A percentile compares a stretch with the other conserved stretches of the same genome.
These are phyloP conservation scores for Plodia interpunctella DNA, from an alignment of 1,140 invertebrate genomes.

Conservation along the genomic window DNA sequence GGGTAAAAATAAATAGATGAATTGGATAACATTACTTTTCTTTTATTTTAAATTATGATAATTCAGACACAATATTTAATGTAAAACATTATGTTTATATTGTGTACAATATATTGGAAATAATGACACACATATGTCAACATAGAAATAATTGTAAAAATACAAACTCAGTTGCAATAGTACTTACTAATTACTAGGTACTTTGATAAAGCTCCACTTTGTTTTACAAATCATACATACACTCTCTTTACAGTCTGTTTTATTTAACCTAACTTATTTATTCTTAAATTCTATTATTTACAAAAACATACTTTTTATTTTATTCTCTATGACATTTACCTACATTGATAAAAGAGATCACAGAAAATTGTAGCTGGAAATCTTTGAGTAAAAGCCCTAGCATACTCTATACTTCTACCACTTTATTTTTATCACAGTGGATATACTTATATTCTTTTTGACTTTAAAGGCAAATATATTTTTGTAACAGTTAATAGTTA, in stretches of 20 bases:
- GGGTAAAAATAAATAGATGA: constrained; percentile 16
- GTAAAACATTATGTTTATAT: constrained; percentile 52
- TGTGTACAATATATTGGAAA: constrained; percentile 67
- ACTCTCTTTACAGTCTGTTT: constrained; percentile 69
- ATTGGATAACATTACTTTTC: constrained; percentile 53
- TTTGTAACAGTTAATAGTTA: constrained; percentile 26
- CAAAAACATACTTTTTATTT: constrained; percentile 50
- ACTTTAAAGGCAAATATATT: constrained; percentile 53
- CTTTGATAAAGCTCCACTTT: constrained; percentile 76
- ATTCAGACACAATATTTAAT: constrained; percentile 61
- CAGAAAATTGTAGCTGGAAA: constrained; percentile 79
- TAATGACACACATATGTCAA: constrained; percentile 45
- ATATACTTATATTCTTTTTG: constrained; percentile 33
- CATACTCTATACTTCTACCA: constrained; percentile 70
- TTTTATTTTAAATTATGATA: constrained; percentile 70
- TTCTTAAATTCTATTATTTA: constrained; percentile 57
- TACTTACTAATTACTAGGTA: constrained; percentile 70
- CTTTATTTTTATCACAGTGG: constrained; percentile 73
- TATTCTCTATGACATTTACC: constrained; percentile 68
- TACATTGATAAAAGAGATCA: constrained; percentile 78
- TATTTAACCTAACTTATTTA: constrained; percentile 49
- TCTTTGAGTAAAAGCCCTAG: constrained; percentile 70
- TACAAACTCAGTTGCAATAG: constrained; percentile 71
- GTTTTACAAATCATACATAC: constrained; percentile 75
- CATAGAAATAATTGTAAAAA: constrained; percentile 74